Conservation (phyloP, 23 tunicate species). For the Halocynthia aurantium region DNA sequence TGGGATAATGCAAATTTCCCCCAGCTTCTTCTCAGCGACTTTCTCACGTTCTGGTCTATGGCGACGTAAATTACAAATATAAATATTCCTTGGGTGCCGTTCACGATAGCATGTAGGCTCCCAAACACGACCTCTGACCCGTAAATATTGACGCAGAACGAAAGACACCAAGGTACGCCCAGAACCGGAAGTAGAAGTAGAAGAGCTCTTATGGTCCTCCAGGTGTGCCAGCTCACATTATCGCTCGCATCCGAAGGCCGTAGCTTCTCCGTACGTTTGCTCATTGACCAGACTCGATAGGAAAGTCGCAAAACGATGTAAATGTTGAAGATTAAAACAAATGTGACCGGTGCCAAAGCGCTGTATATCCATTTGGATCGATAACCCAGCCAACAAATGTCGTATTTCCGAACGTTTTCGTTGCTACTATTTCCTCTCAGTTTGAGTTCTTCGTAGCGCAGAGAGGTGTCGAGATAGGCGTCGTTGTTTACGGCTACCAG, state of each 20-base stretch:
- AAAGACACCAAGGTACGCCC: conserved; percentile 41
- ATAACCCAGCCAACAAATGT: conserved; percentile 24
- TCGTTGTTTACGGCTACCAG: too few relatives aligned
- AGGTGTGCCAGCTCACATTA: too few relatives aligned
- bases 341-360: conserved; percentile 27
- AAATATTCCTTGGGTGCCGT: conserved; percentile 43
- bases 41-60: background rate
- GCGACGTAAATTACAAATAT: conserved; percentile 35
- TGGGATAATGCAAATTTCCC: too few relatives aligned
- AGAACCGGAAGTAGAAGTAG: conserved; percentile 33
- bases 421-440: too few relatives aligned
- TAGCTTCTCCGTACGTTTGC: background rate
- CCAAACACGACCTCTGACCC: conserved; percentile 22
- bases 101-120: conserved; percentile 18
- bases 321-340: conserved; percentile 15
- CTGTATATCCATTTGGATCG: conserved; percentile 27
- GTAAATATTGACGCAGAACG: conserved; percentile 37
- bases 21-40: too few relatives aligned
- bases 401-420: background rate
- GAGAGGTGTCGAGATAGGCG: too few relatives aligned
- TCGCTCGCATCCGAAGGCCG: background rate
- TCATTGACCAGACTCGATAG: conserved; percentile 16
- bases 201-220: conserved; percentile 17
- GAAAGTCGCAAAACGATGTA: conserved; percentile 29
- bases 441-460: too few relatives aligned